Percentiles rank a stretch among this genome's conserved stretches.
These are phyloP conservation scores for Silurus meridionalis DNA, from an alignment of 2,113 vertebrate genomes.

Conservation along the genomic window DNA sequence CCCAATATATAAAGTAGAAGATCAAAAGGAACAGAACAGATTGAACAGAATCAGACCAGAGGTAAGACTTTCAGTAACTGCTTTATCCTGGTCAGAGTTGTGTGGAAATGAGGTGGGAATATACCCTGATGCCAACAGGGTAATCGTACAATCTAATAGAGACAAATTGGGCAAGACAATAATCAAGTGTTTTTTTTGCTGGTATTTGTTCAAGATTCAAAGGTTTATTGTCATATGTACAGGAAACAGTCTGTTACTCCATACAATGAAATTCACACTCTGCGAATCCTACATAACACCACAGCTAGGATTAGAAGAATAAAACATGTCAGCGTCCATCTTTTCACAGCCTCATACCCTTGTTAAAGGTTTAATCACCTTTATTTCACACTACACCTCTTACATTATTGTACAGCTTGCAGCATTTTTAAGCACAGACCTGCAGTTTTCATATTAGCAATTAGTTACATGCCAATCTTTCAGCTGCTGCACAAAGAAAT, in stretches of 20 bases:
- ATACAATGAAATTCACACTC: too few species aligned
- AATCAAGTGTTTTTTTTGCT: not conserved
- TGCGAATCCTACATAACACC: not conserved
- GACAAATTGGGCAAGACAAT: not conserved
- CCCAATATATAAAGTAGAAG: not conserved
- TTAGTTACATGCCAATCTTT: constrained; percentile 29
- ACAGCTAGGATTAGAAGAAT: not conserved
- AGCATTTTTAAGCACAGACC: constrained; percentile 18
- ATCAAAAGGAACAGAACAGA: not conserved
- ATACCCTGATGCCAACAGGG: not conserved
- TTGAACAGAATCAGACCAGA: not conserved
- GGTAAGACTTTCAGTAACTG: not conserved
- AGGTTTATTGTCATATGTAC: too few species aligned
- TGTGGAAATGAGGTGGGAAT: not conserved
- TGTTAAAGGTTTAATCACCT: not conserved
- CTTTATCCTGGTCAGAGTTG: not conserved
- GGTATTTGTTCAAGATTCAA: not conserved
- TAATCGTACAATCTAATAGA: not conserved
- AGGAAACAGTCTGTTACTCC: too few species aligned
- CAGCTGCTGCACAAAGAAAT: constrained; percentile 5
- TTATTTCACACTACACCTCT: not conserved
- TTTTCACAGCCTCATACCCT: not conserved
- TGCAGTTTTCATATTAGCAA: constrained; percentile 39
- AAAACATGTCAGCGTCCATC: too few species aligned
- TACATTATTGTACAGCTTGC: constrained; percentile 12